Conservation (phyloP, 2,888 invertebrate genomes). For the Rhynchonema sp. region DNA sequence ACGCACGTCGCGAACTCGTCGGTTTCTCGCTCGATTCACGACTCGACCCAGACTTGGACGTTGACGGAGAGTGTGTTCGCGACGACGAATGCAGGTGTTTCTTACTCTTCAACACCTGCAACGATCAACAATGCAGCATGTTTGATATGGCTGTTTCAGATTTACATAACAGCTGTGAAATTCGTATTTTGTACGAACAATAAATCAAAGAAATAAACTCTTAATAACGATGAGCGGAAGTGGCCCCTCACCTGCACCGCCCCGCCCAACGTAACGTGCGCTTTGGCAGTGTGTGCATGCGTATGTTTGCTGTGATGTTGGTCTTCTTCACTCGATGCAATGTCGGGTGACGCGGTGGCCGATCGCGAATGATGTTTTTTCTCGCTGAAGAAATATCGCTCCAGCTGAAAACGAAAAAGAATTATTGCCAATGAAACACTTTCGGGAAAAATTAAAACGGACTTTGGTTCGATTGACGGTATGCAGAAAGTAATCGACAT, state of each 20-base stretch:
- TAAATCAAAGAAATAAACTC: no score
- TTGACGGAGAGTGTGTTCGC: not conserved
- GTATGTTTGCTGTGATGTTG: no score
- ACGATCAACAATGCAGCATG: no score
- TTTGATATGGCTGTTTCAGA: no score
- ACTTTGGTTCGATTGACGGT: constrained; percentile 82
- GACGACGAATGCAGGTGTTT: not conserved
- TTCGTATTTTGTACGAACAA: no score
- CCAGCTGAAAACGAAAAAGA: constrained; percentile 9
- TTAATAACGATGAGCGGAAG: no score
- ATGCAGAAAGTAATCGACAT: constrained; percentile 94
- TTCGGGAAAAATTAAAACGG: not conserved
- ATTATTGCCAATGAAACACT: not conserved
- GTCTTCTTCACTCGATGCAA: not conserved
- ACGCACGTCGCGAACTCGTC: not conserved
- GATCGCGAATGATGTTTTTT: not conserved
- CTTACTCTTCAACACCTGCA: not conserved
- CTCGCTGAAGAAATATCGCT: constrained; percentile 10
- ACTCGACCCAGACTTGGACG: not conserved
- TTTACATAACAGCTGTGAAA: no score
- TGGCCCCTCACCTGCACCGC: no score
- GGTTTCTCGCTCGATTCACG: not conserved
- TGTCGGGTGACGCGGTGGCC: not conserved
- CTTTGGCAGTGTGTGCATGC: no score
- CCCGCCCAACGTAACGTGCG: not conserved